Evolutionary conservation across 2,113 vertebrate genomes (phyloP).

Genomic region (Pholis gunnellus): DNA sequence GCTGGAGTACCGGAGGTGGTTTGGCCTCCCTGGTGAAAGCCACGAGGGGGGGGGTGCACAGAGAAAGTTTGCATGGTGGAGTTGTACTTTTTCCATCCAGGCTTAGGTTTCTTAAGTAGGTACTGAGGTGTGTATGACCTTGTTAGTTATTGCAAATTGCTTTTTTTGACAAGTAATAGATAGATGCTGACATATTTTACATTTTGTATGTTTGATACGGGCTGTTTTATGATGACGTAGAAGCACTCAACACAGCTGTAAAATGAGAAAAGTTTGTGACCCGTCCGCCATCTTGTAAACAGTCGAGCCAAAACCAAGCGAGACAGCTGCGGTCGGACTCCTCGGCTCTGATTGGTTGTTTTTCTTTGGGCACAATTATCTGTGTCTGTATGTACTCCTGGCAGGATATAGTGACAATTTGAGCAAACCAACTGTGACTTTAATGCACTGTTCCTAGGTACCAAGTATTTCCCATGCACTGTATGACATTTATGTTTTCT

Average conservation of each 20-base stretch:
- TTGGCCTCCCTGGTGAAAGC: not conserved
- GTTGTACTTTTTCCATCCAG: not conserved
- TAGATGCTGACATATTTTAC: not conserved
- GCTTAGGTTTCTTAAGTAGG: not conserved
- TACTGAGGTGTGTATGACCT: not conserved
- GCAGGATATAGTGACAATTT: not conserved
- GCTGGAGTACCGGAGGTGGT: conserved; percentile 21
- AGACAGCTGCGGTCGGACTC: not conserved
- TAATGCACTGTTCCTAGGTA: not conserved
- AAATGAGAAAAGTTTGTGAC: too few species aligned
- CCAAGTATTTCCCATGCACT: not conserved
- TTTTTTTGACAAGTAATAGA: conserved; percentile 1
- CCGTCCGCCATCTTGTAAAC: too few species aligned
- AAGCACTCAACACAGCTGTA: conserved; percentile 5
- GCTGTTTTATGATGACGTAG: conserved; percentile 30
- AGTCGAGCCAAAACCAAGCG: too few species aligned
- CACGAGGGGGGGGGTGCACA: not conserved
- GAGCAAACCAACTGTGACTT: not conserved
- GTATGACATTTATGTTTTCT: not conserved
- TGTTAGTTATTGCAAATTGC: not conserved
- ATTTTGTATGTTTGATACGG: conserved; percentile 6
- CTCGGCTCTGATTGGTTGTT: not conserved
- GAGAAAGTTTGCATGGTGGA: not conserved
- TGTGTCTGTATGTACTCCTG: not conserved
- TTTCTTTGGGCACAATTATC: not conserved